phyloP scores from a whole-genome alignment of 1,140 invertebrate species.

The Chlorops oryzae region DNA sequence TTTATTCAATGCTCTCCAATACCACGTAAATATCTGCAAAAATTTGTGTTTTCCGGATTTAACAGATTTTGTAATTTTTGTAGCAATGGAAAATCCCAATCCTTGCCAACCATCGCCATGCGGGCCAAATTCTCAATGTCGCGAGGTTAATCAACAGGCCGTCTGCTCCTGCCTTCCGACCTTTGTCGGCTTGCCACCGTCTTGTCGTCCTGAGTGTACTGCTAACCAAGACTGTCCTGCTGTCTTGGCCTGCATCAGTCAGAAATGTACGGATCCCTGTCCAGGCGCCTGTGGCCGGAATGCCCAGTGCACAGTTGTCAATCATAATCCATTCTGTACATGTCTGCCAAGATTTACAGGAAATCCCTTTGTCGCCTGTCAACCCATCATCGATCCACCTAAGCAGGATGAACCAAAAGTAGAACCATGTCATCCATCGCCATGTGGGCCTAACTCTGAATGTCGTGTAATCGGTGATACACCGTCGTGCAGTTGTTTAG shows the following conservation, averaged over 20 bases:
- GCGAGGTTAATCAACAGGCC: constrained; percentile 52
- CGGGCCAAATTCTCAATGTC: constrained; percentile 67
- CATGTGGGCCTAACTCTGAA: constrained; percentile 68
- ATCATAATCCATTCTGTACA: constrained; percentile 68
- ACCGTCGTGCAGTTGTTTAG: constrained; percentile 62
- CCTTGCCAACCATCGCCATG: constrained; percentile 71
- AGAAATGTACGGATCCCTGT: constrained; percentile 68
- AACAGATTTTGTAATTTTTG: constrained; percentile 54
- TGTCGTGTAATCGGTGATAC: constrained; percentile 58
- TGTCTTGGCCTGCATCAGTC: constrained; percentile 61
- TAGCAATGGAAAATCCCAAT: constrained; percentile 48
- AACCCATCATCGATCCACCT: constrained; percentile 65
- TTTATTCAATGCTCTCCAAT: constrained; percentile 45
- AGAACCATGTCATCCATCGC: constrained; percentile 65
- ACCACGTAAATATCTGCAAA: constrained; percentile 51
- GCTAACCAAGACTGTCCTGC: constrained; percentile 58
- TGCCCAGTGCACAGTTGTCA: constrained; percentile 66
- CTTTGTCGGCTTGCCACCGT: constrained; percentile 53
- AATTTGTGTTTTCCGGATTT: constrained; percentile 15
- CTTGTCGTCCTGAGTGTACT: constrained; percentile 54
- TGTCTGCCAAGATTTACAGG: constrained; percentile 68
- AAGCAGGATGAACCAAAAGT: constrained; percentile 58
- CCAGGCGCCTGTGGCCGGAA: constrained; percentile 61
- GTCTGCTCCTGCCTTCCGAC: constrained; percentile 57
- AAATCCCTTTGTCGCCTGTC: constrained; percentile 58